Evolutionary conservation across 2,797 vertebrate species (phyloP).

Genomic region (Podarcis siculus): DNA sequence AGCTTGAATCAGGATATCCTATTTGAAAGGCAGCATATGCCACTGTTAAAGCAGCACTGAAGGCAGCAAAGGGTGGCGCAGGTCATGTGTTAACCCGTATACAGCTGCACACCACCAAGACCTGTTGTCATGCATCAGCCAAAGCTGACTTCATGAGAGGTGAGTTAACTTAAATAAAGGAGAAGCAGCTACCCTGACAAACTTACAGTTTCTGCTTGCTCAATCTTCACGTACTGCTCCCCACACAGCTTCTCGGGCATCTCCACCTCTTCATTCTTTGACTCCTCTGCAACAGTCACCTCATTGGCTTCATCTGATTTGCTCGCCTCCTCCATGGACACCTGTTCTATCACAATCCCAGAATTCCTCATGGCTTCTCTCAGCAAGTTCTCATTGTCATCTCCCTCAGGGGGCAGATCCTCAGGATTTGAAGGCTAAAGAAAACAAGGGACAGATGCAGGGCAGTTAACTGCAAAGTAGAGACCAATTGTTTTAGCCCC

Average conservation of each 20-base stretch:
- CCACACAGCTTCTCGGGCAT: slow-evolving; percentile 52
- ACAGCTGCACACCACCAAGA: neutral
- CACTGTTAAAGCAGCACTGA: neutral
- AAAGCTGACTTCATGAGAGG: neutral
- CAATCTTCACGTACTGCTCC: slow-evolving; percentile 65
- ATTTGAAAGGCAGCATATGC: neutral
- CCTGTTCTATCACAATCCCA: slow-evolving; percentile 86
- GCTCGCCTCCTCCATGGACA: slow-evolving; percentile 68
- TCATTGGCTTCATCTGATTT: slow-evolving; percentile 39
- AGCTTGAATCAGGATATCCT: neutral
- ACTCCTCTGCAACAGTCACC: slow-evolving; percentile 70
- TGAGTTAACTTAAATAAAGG: neutral
- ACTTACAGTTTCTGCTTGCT: slow-evolving; percentile 74
- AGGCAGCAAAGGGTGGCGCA: too few relatives aligned
- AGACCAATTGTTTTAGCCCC: neutral
- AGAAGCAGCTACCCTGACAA: neutral
- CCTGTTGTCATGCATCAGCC: neutral
- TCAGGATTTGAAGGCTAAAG: slow-evolving; percentile 42
- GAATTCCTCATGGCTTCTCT: slow-evolving; percentile 96
- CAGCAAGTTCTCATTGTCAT: slow-evolving; percentile 90
- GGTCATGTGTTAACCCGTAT: too few relatives aligned
- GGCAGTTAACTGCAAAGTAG: neutral
- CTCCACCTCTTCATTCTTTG: slow-evolving; percentile 70
- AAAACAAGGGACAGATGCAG: neutral
- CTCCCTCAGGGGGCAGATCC: slow-evolving; percentile 66